Evolutionary conservation across 2,888 invertebrate species (phyloP), one percentile per base, ranked within the genome.

Genomic region (Synanthedon vespiformis): DNA sequence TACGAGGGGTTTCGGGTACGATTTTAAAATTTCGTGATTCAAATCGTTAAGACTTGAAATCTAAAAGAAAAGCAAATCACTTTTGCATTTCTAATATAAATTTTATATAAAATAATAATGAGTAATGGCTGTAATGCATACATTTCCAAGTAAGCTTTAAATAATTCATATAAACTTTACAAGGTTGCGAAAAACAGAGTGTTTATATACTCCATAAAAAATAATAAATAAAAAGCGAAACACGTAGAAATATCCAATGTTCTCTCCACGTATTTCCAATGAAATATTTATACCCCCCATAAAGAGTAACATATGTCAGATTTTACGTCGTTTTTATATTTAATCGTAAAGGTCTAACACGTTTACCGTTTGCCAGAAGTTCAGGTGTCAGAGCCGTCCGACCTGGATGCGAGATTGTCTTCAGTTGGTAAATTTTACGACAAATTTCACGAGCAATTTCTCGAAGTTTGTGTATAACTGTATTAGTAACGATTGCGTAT

Each of bases 241-340:
- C 34, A 34, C 8, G 34, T 34, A 34, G 34, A 44, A 52, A 56
- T 50, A 16, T 13, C 50, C 22, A 13, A 50, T 40, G 40, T 40
- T 50, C 34, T n/a, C 34, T 47, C 3, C 58, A 56, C 56, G 54
- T 41, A 47, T 41, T 61, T 50, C 55, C 55, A 50, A 50, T 58
- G 55, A 59, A 64, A 65, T 60, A 61, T 68, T 67, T 64, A 67
- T 57, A 60, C 54, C 40, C 53, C 49, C 54, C 61, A 58, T 69
- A 67, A 71, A 69, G 58, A 58, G 61, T 69, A 67, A 56, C 62
- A 64, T 58, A 61, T 65, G 68, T 67, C 58, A 58, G 57, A 61
- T 63, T 71, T 72, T 67, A 71, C 58, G 58, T 55, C 58, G 48
- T 57, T 68, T 72, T 72, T 72, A 70, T 71, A 70, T 61, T 62